These are phyloP conservation scores for Hypsopygia costalis DNA, from an alignment of 2,888 invertebrate genomes.

Conservation along the genomic window DNA sequence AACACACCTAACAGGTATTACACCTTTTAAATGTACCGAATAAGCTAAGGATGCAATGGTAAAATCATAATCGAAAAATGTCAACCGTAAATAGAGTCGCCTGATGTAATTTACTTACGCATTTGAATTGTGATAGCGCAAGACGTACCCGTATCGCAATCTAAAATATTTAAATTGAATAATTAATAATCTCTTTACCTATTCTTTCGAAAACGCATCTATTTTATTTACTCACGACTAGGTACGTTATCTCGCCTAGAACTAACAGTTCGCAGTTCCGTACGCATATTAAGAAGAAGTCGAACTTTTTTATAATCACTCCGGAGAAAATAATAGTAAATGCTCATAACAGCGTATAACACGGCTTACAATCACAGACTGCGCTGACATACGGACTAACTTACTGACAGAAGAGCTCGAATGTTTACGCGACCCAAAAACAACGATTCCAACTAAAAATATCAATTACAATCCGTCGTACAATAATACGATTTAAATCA, in stretches of 20 bases:
- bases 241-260: conserved; percentile 70
- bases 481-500: conserved; percentile 64
- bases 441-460: conserved; percentile 76
- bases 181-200: conserved; percentile 33
- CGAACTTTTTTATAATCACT: conserved; percentile 28
- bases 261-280: conserved; percentile 56
- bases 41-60: no score
- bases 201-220: conserved; percentile 18
- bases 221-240: conserved; percentile 63
- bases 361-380: conserved; percentile 60
- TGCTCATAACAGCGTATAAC: conserved; percentile 51
- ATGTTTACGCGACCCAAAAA: conserved; percentile 78
- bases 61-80: not conserved
- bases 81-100: no score
- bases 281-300: conserved; percentile 44
- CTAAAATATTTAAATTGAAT: conserved; percentile 65
- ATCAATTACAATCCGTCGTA: conserved; percentile 74
- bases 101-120: conserved; percentile 78
- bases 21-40: no score
- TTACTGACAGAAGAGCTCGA: conserved; percentile 63
- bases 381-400: conserved; percentile 65
- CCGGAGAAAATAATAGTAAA: conserved; percentile 35
- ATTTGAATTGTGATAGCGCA: conserved; percentile 77
- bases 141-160: conserved; percentile 75
- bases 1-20: no score